A percentile compares a stretch with the other conserved stretches of the same genome.
phyloP scores from a whole-genome alignment of 2,797 vertebrate species.

The Lycodopsis pacificus region DNA sequence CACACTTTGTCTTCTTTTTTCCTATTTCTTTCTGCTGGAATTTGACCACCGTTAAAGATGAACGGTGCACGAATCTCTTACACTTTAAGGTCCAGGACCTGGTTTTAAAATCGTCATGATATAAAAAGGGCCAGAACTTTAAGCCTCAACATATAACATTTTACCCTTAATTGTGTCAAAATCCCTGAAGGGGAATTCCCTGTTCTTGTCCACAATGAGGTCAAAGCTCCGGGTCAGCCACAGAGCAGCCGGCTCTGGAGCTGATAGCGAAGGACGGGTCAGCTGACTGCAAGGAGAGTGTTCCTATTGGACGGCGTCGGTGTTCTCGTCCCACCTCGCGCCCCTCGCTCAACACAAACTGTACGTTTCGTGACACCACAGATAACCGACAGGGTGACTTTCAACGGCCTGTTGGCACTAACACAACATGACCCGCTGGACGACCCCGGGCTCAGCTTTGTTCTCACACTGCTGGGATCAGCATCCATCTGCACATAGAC shows the following conservation, averaged over 20 bases:
- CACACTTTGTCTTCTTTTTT: not conserved
- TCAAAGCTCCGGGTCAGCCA: constrained; percentile 37
- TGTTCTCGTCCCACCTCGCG: not conserved
- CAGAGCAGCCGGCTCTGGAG: constrained; percentile 15
- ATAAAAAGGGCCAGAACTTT: not conserved
- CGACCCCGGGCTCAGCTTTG: constrained; percentile 59
- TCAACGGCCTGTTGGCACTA: constrained; percentile 53
- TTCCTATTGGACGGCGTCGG: not conserved
- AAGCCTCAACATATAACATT: not conserved
- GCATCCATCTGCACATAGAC: constrained; percentile 56
- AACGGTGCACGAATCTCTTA: not conserved
- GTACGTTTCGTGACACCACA: constrained; percentile 51
- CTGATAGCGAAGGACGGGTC: not conserved
- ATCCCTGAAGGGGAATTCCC: not conserved
- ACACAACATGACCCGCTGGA: constrained; percentile 64
- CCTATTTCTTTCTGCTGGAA: not conserved
- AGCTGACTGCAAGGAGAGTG: not conserved
- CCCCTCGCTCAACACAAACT: constrained; percentile 26
- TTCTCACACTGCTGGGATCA: constrained; percentile 54
- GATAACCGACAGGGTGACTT: constrained; percentile 27
- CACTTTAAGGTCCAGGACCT: not conserved
- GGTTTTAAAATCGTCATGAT: not conserved
- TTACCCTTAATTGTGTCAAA: not conserved
- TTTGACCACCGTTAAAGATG: not conserved
- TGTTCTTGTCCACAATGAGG: not conserved